Conservation (phyloP, 2,797 vertebrate genomes). For the Pseudochirops cupreus region DNA sequence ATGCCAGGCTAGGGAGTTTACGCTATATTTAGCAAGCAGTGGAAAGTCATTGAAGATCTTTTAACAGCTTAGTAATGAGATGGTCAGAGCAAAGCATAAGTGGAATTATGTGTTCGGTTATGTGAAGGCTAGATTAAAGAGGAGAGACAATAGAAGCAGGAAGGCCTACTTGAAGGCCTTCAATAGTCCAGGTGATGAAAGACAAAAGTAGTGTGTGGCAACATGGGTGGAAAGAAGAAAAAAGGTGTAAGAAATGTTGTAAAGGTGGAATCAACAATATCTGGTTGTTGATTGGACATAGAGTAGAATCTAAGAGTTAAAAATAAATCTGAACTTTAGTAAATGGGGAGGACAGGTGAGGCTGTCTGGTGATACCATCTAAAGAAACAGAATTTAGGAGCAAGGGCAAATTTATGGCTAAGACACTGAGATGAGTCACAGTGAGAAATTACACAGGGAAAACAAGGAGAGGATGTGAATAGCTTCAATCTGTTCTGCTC, state of each 20-base stretch:
- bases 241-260: not conserved
- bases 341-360: not conserved
- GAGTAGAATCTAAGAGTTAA: not conserved
- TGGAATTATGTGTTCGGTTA: not conserved
- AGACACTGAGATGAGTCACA: not conserved
- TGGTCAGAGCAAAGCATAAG: not conserved
- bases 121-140: not conserved
- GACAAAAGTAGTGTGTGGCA: not conserved
- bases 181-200: not conserved
- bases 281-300: not conserved
- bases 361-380: not conserved
- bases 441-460: not conserved
- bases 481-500: conserved; percentile 3
- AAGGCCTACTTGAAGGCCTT: not conserved
- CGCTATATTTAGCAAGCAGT: not conserved
- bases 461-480: conserved; percentile 41
- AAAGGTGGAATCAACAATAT: not conserved
- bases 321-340: not conserved
- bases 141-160: not conserved
- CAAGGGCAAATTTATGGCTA: not conserved
- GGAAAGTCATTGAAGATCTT: not conserved
- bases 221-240: not conserved
- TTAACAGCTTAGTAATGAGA: not conserved
- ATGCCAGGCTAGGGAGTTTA: not conserved
- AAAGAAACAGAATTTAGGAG: not conserved